Percentiles rank a stretch among this genome's conserved stretches.
Evolutionary conservation across 2,113 vertebrate species (phyloP).

Genomic region (Abramis brama): DNA sequence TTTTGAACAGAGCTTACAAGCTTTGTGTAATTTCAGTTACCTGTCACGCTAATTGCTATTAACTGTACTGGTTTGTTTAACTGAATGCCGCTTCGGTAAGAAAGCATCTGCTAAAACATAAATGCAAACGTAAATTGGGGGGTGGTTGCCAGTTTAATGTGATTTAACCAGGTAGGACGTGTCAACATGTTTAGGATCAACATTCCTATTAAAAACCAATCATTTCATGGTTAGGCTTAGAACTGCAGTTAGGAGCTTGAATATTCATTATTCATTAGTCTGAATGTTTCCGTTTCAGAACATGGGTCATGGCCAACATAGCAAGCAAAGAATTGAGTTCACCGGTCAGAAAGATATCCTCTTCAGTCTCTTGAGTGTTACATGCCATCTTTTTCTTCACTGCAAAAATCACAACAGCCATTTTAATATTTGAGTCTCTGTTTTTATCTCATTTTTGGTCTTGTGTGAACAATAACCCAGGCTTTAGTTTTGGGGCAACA

Average conservation of each 20-base stretch:
- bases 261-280: not conserved
- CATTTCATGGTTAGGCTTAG: not conserved
- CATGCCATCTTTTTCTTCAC: not conserved
- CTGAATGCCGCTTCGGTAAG: not conserved
- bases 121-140: not conserved
- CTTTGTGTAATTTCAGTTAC: slow-evolving; percentile 2
- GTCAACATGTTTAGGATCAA: not conserved
- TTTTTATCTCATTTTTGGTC: not conserved
- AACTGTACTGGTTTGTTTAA: not conserved
- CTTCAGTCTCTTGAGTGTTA: slow-evolving; percentile 1
- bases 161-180: not conserved
- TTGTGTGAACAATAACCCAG: not conserved
- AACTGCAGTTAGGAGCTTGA: too few relatives aligned
- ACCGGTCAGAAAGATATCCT: not conserved
- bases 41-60: not conserved
- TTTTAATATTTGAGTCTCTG: not conserved
- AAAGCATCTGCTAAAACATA: not conserved
- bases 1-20: slow-evolving; percentile 10
- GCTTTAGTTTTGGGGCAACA: not conserved
- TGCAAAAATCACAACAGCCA: not conserved
- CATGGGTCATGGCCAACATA: not conserved
- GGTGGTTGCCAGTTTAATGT: slow-evolving; percentile 7
- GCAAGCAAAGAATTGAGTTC: not conserved
- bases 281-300: slow-evolving; percentile 4
- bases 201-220: not conserved